Conservation (phyloP, 64 coral and sea anemone species). For the Montipora efflorescens region DNA sequence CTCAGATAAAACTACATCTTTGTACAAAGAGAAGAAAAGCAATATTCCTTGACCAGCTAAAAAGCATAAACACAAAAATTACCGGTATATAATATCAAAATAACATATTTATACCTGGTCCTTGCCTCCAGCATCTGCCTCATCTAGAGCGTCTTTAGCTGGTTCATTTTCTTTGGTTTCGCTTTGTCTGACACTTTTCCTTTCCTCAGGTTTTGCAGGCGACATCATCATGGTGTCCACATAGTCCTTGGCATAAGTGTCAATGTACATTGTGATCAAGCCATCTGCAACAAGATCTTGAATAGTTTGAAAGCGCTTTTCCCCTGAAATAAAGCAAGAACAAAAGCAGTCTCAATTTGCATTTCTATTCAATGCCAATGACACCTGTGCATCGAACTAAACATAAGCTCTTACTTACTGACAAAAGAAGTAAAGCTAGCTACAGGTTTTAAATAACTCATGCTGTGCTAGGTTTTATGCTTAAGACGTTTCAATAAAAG, state of each 20-base stretch:
- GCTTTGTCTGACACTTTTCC: constrained; percentile 24
- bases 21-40: not conserved
- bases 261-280: constrained; percentile 97
- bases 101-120: constrained; percentile 13
- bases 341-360: not conserved
- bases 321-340: constrained; percentile 60
- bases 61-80: not conserved
- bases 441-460: not conserved
- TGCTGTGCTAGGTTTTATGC: not conserved
- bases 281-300: constrained; percentile 98
- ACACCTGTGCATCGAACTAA: not conserved
- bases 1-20: too few species aligned
- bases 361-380: not conserved
- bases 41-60: not conserved
- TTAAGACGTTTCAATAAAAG: not conserved
- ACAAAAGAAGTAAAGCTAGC: not conserved
- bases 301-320: constrained; percentile 96
- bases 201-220: constrained; percentile 55
- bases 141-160: not conserved
- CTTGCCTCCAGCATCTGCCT: not conserved
- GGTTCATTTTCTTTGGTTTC: constrained; percentile 61
- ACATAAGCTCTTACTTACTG: not conserved
- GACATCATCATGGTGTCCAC: constrained; percentile 94
- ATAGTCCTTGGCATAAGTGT: constrained; percentile 97
- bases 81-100: not conserved